Percentiles rank a stretch among this genome's conserved stretches.
phyloP scores from a whole-genome alignment of 2,888 invertebrate species.

The Ernsta delagoae region DNA sequence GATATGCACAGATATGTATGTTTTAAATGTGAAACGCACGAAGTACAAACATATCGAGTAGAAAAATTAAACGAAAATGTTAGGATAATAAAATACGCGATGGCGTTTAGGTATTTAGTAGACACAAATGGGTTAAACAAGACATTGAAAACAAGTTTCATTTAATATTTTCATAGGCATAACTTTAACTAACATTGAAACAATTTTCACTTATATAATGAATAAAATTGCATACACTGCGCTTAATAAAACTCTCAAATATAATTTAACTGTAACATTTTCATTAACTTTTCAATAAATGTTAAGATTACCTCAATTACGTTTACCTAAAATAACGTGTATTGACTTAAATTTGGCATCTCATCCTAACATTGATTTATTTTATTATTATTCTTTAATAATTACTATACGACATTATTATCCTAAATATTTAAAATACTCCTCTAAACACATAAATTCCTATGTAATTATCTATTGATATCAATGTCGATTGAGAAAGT shows the following conservation, averaged over 20 bases:
- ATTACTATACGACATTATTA: conserved; percentile 79
- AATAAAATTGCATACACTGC: conserved; percentile 83
- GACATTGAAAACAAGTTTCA: conserved; percentile 67
- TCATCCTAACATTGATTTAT: conserved; percentile 84
- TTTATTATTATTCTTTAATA: conserved; percentile 61
- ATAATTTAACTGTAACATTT: conserved; percentile 84
- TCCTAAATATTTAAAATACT: conserved; percentile 84
- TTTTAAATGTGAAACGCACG: conserved; percentile 49
- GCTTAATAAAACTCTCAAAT: conserved; percentile 85
- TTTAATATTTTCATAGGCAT: conserved; percentile 74
- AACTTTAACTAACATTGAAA: conserved; percentile 84
- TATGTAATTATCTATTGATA: conserved; percentile 80
- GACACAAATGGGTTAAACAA: conserved; percentile 48
- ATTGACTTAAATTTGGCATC: conserved; percentile 89
- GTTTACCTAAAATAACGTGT: conserved; percentile 86
- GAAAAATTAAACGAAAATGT: conserved; percentile 30
- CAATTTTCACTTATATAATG: conserved; percentile 82
- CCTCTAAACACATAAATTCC: conserved; percentile 84
- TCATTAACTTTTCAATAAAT: conserved; percentile 82
- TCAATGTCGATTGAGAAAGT: conserved; percentile 75
- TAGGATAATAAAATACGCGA: conserved; percentile 10
- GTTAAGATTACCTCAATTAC: conserved; percentile 82
- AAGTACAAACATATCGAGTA: conserved; percentile 42
- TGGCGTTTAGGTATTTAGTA: conserved; percentile 23
- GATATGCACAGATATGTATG: conserved; percentile 77